A percentile compares a stretch with the other conserved stretches of the same genome.
Evolutionary conservation across 1,140 invertebrate species (phyloP).

Genomic region (Notospermus geniculatus): DNA sequence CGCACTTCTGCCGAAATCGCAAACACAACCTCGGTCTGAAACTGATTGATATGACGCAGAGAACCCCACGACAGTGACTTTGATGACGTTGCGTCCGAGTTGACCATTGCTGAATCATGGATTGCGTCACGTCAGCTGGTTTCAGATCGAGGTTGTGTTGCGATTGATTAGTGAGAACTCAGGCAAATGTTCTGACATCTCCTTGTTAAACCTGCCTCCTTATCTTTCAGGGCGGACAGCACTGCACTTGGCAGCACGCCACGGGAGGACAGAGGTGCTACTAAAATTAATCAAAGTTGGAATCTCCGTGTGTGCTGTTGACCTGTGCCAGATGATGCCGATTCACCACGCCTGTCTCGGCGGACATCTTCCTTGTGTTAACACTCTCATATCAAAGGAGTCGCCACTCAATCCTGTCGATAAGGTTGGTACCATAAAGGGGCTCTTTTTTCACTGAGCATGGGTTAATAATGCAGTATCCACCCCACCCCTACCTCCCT

Average conservation of each 20-base stretch:
- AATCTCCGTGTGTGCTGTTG: slow-evolving; percentile 16
- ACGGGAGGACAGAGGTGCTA: slow-evolving; percentile 32
- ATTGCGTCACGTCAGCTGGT: no score
- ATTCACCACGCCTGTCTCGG: slow-evolving; percentile 49
- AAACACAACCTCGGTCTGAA: no score
- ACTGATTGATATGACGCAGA: no score
- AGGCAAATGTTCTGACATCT: not conserved
- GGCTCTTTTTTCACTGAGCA: no score
- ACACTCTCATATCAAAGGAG: slow-evolving; percentile 34
- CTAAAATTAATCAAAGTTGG: slow-evolving; percentile 35
- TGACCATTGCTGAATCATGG: no score
- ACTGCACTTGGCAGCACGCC: slow-evolving; percentile 36
- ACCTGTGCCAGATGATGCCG: slow-evolving; percentile 40
- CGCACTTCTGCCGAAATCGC: no score
- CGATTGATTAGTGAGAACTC: not conserved
- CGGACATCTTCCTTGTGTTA: slow-evolving; percentile 41
- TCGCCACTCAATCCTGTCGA: slow-evolving; percentile 38
- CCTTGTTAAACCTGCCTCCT: not conserved
- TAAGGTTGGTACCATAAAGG: slow-evolving; percentile 39
- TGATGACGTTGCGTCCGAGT: no score
- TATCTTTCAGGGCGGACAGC: slow-evolving; percentile 30
- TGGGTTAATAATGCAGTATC: no score
- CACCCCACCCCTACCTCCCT: no score
- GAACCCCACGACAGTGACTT: no score
- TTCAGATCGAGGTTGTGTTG: slow-evolving; percentile 6